phyloP scores from a whole-genome alignment of 2,797 vertebrate species.

The Tokudaia muenninki region DNA sequence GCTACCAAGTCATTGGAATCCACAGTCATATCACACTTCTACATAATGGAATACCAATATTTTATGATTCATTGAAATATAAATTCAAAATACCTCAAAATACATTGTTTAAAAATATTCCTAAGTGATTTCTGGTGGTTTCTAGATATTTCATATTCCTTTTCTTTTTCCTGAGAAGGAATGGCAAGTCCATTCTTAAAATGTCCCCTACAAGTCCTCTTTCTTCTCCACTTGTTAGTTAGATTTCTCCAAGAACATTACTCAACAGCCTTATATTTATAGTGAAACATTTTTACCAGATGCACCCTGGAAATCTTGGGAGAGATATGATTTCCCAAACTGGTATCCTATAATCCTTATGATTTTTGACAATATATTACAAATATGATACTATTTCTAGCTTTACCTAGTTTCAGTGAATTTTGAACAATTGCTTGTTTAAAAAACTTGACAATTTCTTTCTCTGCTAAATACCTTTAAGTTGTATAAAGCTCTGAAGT shows the following conservation, averaged over 20 bases:
- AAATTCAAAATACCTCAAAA: neutral
- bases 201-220: neutral
- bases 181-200: neutral
- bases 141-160: neutral
- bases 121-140: neutral
- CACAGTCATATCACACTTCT: neutral
- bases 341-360: conserved; percentile 19
- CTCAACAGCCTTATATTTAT: neutral
- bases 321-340: neutral
- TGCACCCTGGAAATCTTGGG: neutral
- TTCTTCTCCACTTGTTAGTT: neutral
- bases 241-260: neutral
- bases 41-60: neutral
- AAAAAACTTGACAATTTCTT: neutral
- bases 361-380: neutral
- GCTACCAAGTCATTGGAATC: neutral
- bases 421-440: neutral
- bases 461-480: neutral
- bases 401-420: conserved; percentile 22
- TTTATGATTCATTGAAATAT: neutral
- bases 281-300: conserved; percentile 11
- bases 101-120: neutral
- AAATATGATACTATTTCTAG: neutral
- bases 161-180: conserved; percentile 9
- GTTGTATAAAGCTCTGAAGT: neutral